Conservation (phyloP, 1,140 invertebrate species). For the Drosophila insularis region DNA sequence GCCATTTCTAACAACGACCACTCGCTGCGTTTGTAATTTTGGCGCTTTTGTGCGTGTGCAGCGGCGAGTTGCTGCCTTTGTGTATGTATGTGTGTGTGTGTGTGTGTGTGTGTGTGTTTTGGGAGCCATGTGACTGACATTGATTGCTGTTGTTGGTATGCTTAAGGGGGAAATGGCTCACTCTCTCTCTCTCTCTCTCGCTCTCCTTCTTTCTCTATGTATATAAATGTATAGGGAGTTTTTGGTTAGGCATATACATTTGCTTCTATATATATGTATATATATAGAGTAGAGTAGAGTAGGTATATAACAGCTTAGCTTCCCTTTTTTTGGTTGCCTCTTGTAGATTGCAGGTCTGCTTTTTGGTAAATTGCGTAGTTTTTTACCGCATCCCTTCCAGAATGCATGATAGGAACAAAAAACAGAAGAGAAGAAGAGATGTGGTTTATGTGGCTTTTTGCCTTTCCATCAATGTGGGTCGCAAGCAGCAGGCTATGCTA, state of each 20-base stretch:
- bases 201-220: constrained; percentile 17
- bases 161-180: constrained; percentile 21
- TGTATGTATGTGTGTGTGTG: too few relatives aligned
- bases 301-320: constrained; percentile 42
- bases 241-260: constrained; percentile 1
- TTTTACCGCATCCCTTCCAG: constrained; percentile 25
- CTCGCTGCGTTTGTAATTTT: constrained; percentile 79
- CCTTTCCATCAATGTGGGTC: constrained; percentile 64
- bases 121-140: constrained; percentile 69
- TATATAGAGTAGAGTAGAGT: neutral
- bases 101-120: neutral
- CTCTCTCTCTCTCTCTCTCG: neutral
- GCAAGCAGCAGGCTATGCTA: constrained; percentile 29
- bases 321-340: neutral
- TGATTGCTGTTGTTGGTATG: constrained; percentile 48
- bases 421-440: constrained; percentile 29
- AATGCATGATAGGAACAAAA: constrained; percentile 44
- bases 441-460: constrained; percentile 28
- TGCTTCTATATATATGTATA: neutral
- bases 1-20: constrained; percentile 39
- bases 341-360: constrained; percentile 46
- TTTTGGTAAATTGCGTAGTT: constrained; percentile 69
- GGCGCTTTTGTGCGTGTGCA: constrained; percentile 79
- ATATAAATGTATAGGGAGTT: constrained; percentile 32
- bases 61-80: constrained; percentile 25